These are phyloP conservation scores for Miniopterus natalensis DNA, from an alignment of 2,113 vertebrate genomes.

Conservation along the genomic window DNA sequence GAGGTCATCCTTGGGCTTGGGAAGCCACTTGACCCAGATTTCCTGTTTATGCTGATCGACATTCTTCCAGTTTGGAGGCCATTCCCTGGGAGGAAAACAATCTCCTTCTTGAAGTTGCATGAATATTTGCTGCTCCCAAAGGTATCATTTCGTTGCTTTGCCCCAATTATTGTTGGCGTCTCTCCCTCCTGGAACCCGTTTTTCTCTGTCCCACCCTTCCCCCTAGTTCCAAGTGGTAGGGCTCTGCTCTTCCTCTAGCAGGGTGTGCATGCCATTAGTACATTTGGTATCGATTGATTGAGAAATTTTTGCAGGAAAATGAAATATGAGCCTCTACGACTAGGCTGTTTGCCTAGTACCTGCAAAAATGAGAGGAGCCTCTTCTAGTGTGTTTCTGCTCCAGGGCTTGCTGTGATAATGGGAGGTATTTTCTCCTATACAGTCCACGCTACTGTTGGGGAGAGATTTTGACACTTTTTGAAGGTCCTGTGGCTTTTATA, in stretches of 20 bases:
- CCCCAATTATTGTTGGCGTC: not conserved
- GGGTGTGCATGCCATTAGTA: not conserved
- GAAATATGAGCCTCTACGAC: not conserved
- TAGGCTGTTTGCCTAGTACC: not conserved
- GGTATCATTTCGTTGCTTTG: not conserved
- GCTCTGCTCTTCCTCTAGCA: not conserved
- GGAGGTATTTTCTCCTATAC: constrained; percentile 59
- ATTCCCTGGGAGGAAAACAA: not conserved
- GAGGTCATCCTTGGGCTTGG: not conserved
- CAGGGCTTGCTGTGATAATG: constrained; percentile 46
- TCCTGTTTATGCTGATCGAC: not conserved
- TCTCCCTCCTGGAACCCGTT: not conserved
- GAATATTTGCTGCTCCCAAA: constrained; percentile 29
- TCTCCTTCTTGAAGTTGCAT: not conserved
- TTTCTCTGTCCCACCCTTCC: not conserved
- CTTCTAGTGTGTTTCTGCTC: not conserved
- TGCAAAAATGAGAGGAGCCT: not conserved
- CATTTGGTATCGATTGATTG: constrained; percentile 28
- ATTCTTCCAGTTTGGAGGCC: not conserved
- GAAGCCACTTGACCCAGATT: not conserved
- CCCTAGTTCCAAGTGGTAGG: not conserved
- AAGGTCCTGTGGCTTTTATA: constrained; percentile 71
- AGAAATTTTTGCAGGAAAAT: constrained; percentile 57
- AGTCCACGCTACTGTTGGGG: not conserved
- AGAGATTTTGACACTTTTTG: constrained; percentile 73